phyloP scores from a whole-genome alignment of 2,888 invertebrate genomes.

The Epirrita christyi region DNA sequence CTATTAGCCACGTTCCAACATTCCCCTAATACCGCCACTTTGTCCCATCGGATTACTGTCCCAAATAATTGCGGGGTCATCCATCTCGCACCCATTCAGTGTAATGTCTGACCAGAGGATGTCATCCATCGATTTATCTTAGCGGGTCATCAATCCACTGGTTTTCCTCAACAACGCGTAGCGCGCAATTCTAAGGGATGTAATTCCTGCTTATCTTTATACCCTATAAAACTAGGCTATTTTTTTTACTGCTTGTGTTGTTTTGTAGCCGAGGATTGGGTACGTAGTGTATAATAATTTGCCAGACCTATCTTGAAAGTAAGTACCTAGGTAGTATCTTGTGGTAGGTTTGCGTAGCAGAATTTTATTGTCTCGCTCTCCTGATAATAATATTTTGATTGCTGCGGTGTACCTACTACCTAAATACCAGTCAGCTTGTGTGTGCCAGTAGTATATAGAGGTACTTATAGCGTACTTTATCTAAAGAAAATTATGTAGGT shows the following conservation, averaged over 20 bases:
- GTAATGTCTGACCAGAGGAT: slow-evolving; percentile 29
- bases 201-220: slow-evolving; percentile 40
- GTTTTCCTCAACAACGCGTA: slow-evolving; percentile 27
- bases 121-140: slow-evolving; percentile 42
- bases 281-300: slow-evolving; percentile 5
- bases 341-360: neutral
- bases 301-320: neutral
- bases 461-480: neutral
- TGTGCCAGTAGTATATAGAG: neutral
- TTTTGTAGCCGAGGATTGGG: slow-evolving; percentile 11
- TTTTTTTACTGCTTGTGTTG: slow-evolving; percentile 30
- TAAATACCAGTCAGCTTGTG: too few species aligned
- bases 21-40: slow-evolving; percentile 24
- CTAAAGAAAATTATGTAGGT: too few species aligned
- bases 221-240: slow-evolving; percentile 35
- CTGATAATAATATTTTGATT: too few species aligned
- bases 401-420: neutral
- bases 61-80: slow-evolving; percentile 39
- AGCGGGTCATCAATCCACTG: slow-evolving; percentile 36
- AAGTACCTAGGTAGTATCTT: too few species aligned
- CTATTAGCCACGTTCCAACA: slow-evolving; percentile 9
- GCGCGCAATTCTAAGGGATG: slow-evolving; percentile 32
- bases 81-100: slow-evolving; percentile 41
- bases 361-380: neutral
- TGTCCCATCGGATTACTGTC: slow-evolving; percentile 41